Evolutionary conservation across 2,113 vertebrate genomes (phyloP), one percentile per base, ranked within the genome.

Genomic region (Ochotona princeps): DNA sequence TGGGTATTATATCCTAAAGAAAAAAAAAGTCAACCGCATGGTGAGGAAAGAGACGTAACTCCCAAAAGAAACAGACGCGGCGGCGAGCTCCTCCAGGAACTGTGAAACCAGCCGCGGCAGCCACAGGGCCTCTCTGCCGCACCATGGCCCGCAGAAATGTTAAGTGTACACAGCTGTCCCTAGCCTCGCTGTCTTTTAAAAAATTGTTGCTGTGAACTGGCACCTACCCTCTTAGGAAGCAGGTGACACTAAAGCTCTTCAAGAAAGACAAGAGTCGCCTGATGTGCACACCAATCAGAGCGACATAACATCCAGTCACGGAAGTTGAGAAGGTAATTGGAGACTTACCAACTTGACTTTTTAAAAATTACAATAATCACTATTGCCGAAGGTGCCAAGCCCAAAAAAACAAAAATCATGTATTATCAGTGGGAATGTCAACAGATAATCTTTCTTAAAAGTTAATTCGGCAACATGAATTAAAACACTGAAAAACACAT

Each of bases 391-490:
- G 69, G 32, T 63, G 1, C 57, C 2, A 15, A 7, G 25, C 23
- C 8, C 28, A 51, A 63, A 85, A 51, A 92, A 51, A 84, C 30
- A 82, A n/a, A 67, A 35, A 38, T 57, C 88, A 49, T 7, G 66
- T 38, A 67, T 35, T 49, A 15, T 21, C 23, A 14, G 76, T n/a
- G 4, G 49, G 8, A 14, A 20, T 28, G 44, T 47, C 61, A 83
- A 87, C 80, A 89, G 92, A 83, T 35, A 54, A 69, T 51, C 90
- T 83, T 86, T 89, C 79, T 57, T 85, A 82, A 83, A 94, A 57
- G 49, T 35, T 89, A 89, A 91, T 75, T 65, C 74, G 65, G 75
- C 54, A 73, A 82, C 51, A 11, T 8, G n/a, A 79, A 38, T 75
- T 74, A 73, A 74, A 91, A 94, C 76, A 80, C 51, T 69, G 65